These are phyloP conservation scores for Typhlichthys subterraneus DNA, from an alignment of 2,797 vertebrate genomes.

Conservation along the genomic window DNA sequence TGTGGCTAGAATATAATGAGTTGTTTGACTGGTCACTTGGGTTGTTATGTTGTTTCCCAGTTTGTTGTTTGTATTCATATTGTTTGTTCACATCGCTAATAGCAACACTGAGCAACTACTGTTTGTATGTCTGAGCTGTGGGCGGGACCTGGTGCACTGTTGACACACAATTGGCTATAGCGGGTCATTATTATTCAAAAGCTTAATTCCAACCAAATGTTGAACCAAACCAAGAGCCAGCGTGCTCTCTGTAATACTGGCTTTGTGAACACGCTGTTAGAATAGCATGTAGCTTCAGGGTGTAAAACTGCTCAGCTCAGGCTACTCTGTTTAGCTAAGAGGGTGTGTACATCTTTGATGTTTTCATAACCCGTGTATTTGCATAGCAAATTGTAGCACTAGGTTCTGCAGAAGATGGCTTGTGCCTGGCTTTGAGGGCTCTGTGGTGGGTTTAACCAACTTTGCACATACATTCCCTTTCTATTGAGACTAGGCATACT, in stretches of 20 bases:
- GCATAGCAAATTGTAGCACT: too few relatives aligned
- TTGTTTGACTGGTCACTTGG: slow-evolving; percentile 44
- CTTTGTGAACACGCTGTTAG: slow-evolving; percentile 24
- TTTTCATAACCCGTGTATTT: too few relatives aligned
- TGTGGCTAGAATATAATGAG: slow-evolving; percentile 60
- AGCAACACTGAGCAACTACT: not conserved
- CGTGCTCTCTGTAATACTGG: not conserved
- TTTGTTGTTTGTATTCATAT: slow-evolving; percentile 33
- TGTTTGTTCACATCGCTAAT: slow-evolving; percentile 20
- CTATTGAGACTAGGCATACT: too few relatives aligned
- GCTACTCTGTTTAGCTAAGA: too few relatives aligned
- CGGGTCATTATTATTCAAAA: too few relatives aligned
- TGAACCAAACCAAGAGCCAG: too few relatives aligned
- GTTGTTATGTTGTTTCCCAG: slow-evolving; percentile 23
- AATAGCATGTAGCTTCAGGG: slow-evolving; percentile 20
- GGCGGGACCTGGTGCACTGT: not conserved
- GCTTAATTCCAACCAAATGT: too few relatives aligned
- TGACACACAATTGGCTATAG: not conserved
- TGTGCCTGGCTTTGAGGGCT: too few relatives aligned
- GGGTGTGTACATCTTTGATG: too few relatives aligned
- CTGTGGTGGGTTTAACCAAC: too few relatives aligned
- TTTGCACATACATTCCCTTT: too few relatives aligned
- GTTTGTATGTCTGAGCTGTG: not conserved
- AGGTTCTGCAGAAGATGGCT: too few relatives aligned
- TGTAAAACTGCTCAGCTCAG: not conserved